Base-by-base conservation (phyloP, 2,888 invertebrate genomes). In the Carpatolechia fugitivella region DNA sequence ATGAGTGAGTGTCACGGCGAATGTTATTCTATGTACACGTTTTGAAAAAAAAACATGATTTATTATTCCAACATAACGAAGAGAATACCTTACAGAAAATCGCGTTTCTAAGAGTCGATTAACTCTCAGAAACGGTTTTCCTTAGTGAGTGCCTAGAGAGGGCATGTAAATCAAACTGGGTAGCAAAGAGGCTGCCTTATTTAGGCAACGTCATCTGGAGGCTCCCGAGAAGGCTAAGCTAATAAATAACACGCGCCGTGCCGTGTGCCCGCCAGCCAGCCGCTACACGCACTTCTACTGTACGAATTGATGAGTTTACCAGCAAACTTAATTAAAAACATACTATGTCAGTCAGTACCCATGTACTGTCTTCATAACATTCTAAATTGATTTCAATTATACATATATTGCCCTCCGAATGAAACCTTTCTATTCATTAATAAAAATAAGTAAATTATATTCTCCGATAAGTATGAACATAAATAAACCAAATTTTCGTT, bases 291-390 rank as follows among this genome's bases (percentile, higher is more conserved):
- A 6, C 24, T 24, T 61, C 63, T 57, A 54, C 56, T 56, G 60
- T 66, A 64, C 59, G 68, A 74, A 76, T 75, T 75, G 73, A 76
- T 76, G 64, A 65, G 66, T 62, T 73, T 64, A 66, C 61, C 59
- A 61, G 63, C 64, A 63, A 69, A 70, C 63, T 69, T 71, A 72
- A 72, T 73, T 67, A 68, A 67, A 69, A 65, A 65, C 65, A 62
- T 24, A 24, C 24, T 6, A 24, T 24, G 6, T 24, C 24, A 24
- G 6, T 24, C 24, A 24, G 24, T 4, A 29, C 44, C 14, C 31
- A 8, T 14, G 14, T 29, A 47, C 16, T 13, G 30, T 47, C 31
- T 47, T 13, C 30, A 47, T 47, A 31, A 16, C 1, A 47, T 8
- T 16, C 47, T 14, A 6, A 47, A 47, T 31, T 47, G 31, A 47